phyloP scores from a whole-genome alignment of 2,888 invertebrate species.

The Sminthurinus aureus region DNA sequence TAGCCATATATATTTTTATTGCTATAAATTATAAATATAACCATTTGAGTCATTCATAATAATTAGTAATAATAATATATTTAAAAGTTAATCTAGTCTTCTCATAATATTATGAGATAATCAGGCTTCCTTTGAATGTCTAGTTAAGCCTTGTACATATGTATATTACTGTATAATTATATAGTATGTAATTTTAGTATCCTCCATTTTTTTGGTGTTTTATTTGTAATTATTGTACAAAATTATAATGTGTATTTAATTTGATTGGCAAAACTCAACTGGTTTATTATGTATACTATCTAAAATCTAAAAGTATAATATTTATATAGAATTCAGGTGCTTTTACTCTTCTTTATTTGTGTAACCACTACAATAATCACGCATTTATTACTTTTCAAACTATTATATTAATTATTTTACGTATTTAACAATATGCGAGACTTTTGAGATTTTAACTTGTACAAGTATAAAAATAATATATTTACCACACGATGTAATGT shows the following conservation, averaged over 20 bases:
- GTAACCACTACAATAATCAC: neutral
- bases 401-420: neutral
- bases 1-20: neutral
- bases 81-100: neutral
- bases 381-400: neutral
- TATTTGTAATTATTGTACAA: neutral
- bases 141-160: neutral
- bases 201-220: neutral
- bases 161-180: neutral
- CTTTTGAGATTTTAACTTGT: neutral
- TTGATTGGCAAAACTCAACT: neutral
- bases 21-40: neutral
- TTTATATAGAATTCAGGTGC: neutral
- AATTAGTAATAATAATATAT: neutral
- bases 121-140: neutral
- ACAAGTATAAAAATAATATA: neutral
- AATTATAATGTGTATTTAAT: neutral
- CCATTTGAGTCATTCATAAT: neutral
- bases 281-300: neutral
- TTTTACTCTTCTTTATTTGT: neutral
- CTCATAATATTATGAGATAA: neutral
- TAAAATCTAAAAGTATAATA: too few species aligned
- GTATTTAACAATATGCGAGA: neutral
- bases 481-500: neutral
- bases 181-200: neutral